These are phyloP conservation scores for Mesembrinibis cayennensis DNA, from an alignment of 2,113 vertebrate genomes.

Conservation along the genomic window DNA sequence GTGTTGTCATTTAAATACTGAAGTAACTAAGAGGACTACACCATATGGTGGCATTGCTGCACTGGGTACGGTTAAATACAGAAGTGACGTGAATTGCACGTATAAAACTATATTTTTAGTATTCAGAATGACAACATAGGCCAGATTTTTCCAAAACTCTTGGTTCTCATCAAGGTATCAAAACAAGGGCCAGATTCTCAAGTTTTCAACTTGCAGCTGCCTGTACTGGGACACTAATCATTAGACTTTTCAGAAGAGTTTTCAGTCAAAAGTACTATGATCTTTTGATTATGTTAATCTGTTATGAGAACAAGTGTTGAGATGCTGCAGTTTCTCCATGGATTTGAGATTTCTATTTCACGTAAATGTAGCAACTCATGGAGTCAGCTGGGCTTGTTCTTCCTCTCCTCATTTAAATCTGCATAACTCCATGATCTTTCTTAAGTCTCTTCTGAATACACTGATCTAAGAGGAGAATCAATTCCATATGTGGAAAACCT, in stretches of 20 bases:
- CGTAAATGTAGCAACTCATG: neutral
- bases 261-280: neutral
- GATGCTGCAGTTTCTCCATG: neutral
- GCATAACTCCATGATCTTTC: neutral
- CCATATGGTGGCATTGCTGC: conserved; percentile 66
- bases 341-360: neutral
- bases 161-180: neutral
- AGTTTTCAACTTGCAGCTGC: neutral
- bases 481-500: neutral
- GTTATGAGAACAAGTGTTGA: neutral
- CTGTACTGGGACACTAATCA: neutral
- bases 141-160: neutral
- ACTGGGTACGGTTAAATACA: conserved; percentile 35
- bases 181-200: neutral
- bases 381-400: neutral
- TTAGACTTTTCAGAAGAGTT: neutral
- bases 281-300: neutral
- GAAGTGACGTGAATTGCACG: neutral
- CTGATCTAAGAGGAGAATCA: neutral
- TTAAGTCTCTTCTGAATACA: neutral
- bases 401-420: neutral
- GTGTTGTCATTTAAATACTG: conserved; percentile 36
- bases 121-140: neutral
- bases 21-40: neutral
- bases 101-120: conserved; percentile 46